A percentile compares a stretch with the other conserved stretches of the same genome.
phyloP scores from a whole-genome alignment of 2,888 invertebrate genomes.

The Microctonus brassicae region DNA sequence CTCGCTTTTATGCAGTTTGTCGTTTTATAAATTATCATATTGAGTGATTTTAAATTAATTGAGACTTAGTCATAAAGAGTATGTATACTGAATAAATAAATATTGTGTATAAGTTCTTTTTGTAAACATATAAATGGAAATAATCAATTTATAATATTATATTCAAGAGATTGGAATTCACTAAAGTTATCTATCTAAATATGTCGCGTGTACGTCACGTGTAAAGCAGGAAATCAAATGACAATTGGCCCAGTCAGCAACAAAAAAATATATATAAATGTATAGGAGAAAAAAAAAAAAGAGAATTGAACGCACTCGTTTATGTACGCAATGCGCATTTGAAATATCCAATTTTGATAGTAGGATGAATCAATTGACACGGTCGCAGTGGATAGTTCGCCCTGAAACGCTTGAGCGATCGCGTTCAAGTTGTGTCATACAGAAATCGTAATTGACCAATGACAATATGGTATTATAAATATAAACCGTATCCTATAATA shows the following conservation, averaged over 20 bases:
- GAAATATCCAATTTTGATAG: constrained; percentile 2
- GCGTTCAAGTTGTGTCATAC: constrained; percentile 29
- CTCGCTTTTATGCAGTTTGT: neutral
- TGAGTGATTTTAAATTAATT: neutral
- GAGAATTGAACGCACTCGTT: neutral
- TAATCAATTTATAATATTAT: too few species aligned
- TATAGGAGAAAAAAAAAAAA: neutral
- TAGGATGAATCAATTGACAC: constrained; percentile 11
- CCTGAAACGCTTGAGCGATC: constrained; percentile 20
- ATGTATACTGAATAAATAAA: neutral
- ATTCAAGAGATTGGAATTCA: neutral
- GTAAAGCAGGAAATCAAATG: neutral
- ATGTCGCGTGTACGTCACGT: neutral
- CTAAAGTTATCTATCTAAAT: neutral
- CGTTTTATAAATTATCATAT: neutral
- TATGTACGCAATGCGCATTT: constrained; percentile 2
- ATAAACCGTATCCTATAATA: too few species aligned
- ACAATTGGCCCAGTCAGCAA: neutral
- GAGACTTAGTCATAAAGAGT: neutral
- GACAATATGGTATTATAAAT: neutral
- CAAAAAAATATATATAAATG: neutral
- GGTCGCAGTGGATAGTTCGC: neutral
- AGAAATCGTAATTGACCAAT: constrained; percentile 16
- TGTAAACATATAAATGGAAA: too few species aligned
- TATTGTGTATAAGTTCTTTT: neutral